These are phyloP conservation scores for Diadophis punctatus DNA, from an alignment of 2,113 vertebrate species.

Conservation along the genomic window DNA sequence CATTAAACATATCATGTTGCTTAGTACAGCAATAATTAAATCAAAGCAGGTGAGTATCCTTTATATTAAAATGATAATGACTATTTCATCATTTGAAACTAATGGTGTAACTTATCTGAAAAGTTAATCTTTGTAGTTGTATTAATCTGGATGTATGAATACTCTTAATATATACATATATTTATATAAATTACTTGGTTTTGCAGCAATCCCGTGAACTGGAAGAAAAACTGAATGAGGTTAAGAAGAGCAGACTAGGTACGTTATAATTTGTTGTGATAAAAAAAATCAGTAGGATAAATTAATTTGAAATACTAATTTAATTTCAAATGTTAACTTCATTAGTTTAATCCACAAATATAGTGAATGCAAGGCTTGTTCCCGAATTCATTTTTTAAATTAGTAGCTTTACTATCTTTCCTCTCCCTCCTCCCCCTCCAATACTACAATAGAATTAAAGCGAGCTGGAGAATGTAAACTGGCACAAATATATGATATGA, in stretches of 20 bases:
- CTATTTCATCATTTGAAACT: neutral
- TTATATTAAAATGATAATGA: neutral
- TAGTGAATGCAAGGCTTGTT: neutral
- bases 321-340: neutral
- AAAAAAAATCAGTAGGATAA: neutral
- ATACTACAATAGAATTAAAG: slow-evolving; percentile 62
- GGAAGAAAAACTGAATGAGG: slow-evolving; percentile 53
- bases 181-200: neutral
- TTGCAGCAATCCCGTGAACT: slow-evolving; percentile 58
- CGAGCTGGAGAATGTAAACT: slow-evolving; percentile 33
- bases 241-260: slow-evolving; percentile 65
- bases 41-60: slow-evolving; percentile 56
- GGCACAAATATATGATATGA: slow-evolving; percentile 29
- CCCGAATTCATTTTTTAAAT: neutral
- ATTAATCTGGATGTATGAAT: neutral
- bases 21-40: slow-evolving; percentile 44
- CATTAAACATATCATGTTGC: slow-evolving; percentile 22
- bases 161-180: neutral
- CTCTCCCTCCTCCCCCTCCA: neutral
- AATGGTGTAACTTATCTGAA: neutral
- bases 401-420: neutral
- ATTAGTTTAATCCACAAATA: neutral
- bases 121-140: neutral
- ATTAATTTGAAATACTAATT: neutral
- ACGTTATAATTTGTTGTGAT: slow-evolving; percentile 37